Conservation (phyloP, 2,113 vertebrate species). For the Ginglymostoma cirratum region DNA sequence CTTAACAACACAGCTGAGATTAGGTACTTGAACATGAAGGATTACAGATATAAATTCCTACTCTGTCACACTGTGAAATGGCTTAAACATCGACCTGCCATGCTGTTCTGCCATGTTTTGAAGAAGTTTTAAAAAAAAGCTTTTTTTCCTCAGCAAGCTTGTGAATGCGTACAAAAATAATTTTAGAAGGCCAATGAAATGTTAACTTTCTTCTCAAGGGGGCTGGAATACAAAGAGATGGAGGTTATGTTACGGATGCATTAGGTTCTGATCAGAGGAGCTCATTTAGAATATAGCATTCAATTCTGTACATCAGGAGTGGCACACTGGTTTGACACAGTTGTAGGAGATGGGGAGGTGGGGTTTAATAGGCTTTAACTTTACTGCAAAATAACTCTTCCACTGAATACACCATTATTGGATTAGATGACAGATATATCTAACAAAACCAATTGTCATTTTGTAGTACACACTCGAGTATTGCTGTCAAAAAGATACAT, state of each 20-base stretch:
- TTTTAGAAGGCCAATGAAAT: background rate
- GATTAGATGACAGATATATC: background rate
- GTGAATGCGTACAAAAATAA: background rate
- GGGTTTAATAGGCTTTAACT: background rate
- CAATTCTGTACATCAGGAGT: background rate
- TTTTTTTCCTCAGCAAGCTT: background rate
- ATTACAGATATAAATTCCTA: background rate
- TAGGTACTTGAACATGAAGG: background rate
- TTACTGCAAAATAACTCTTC: background rate
- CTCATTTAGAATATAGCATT: background rate
- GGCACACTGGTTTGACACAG: background rate
- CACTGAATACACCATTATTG: background rate
- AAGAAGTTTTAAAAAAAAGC: background rate
- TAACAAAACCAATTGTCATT: background rate
- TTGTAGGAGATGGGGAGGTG: background rate
- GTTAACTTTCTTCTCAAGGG: background rate
- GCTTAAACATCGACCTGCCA: background rate
- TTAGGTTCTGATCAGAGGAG: background rate
- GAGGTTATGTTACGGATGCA: background rate
- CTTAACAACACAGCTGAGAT: background rate
- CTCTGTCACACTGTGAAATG: background rate
- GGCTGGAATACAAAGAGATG: background rate
- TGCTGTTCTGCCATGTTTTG: background rate
- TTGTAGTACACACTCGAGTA: too few species aligned
- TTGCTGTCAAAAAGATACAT: too few species aligned